A percentile compares a stretch with the other conserved stretches of the same genome.
phyloP scores from a whole-genome alignment of 2,888 invertebrate species.

The Drosophila buzzatii region DNA sequence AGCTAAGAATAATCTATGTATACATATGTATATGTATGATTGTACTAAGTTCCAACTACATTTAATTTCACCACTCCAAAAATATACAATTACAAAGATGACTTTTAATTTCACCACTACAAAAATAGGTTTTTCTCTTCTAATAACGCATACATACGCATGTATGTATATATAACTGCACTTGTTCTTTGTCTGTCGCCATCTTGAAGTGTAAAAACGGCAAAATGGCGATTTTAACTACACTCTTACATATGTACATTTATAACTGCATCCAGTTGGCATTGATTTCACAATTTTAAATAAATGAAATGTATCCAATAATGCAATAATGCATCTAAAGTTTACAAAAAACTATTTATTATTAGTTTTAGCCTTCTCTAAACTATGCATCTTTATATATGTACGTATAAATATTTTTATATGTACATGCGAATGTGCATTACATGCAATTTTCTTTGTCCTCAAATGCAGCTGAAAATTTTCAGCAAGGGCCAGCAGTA shows the following conservation, averaged over 20 bases:
- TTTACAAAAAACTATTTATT: neutral
- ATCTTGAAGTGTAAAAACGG: conserved; percentile 36
- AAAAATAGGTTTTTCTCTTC: neutral
- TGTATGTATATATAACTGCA: conserved; percentile 17
- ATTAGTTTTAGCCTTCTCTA: too few species aligned
- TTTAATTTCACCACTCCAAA: conserved; percentile 32
- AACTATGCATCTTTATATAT: neutral
- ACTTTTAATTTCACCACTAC: conserved; percentile 33
- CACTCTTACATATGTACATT: neutral
- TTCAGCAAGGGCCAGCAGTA: neutral
- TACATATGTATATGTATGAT: neutral
- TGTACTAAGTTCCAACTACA: neutral
- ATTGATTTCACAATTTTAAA: neutral
- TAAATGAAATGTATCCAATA: neutral
- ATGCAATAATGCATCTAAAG: neutral
- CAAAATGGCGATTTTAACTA: conserved; percentile 32
- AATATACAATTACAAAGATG: neutral
- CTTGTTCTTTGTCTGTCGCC: conserved; percentile 42
- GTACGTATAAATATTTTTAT: neutral
- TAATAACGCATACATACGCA: neutral
- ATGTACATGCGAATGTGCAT: neutral
- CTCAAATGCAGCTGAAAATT: neutral
- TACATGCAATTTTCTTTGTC: conserved; percentile 28
- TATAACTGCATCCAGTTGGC: neutral
- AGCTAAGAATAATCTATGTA: neutral